Evolutionary conservation across 2,888 invertebrate species (phyloP), one percentile per base, ranked within the genome.

Genomic region (Ferdinandea cuprea): DNA sequence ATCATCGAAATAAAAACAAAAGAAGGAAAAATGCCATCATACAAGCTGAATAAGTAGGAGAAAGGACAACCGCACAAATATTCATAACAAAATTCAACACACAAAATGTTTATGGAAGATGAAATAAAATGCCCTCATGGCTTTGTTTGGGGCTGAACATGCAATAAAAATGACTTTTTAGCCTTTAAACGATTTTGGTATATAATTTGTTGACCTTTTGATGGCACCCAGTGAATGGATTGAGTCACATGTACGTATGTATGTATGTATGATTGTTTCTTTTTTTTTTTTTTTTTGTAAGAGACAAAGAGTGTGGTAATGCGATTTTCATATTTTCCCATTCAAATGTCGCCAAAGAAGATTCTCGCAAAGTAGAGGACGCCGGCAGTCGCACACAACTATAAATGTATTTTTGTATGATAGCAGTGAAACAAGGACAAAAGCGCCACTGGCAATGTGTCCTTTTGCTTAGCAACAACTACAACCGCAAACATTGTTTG

Each of bases 161-260:
- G 63, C 65, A 65, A 80, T 74, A 65, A 80, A 79, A 73, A 68
- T 54, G 59, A 79, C 66, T 66, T 79, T 79, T 73, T 79, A 79
- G 71, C 78, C 66, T 72, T 72, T 79, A 79, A 79, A 79, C 72
- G 73, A 73, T 79, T 73, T 68, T 19, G 15, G 61, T 79, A 48
- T 73, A 59, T 78, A 79, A 73, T 79, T 79, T 73, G 79, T 79
- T 79, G 79, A 68, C 73, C 79, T 73, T 79, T 68, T 68, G 79
- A 73, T 79, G 58, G 44, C 50, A 59, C 1, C 7, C n/a, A 44
- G 6, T 17, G 19, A 66, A n/a, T n/a, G n/a, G 52, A 35, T 56
- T 40, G 15, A 32, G 15, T 25, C 50, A 17, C n/a, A n/a, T n/a
- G 40, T 48, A 11, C 42, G 28, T 61, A 40, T 11, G 44, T 68